These are phyloP conservation scores for Elachura formosa DNA, from an alignment of 2,113 vertebrate species.

Conservation along the genomic window DNA sequence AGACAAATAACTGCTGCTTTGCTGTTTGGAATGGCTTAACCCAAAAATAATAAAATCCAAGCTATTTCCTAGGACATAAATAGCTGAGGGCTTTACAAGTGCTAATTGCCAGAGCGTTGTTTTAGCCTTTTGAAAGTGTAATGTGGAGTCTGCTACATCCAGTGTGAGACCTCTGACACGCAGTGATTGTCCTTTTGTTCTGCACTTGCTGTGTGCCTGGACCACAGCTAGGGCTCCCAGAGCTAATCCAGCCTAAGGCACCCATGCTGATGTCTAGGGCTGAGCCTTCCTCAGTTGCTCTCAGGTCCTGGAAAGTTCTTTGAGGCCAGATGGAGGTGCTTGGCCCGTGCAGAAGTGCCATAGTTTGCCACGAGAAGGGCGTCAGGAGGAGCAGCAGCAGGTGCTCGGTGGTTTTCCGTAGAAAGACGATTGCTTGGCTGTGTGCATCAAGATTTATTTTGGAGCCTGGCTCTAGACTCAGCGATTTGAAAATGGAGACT, in stretches of 20 bases:
- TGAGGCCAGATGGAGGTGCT: constrained; percentile 38
- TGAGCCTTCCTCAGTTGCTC: not conserved
- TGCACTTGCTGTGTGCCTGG: accelerated
- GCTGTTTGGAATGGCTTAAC: constrained; percentile 24
- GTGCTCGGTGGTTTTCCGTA: not conserved
- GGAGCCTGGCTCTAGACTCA: constrained; percentile 15
- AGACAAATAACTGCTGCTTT: constrained; percentile 44
- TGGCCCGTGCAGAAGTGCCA: not conserved
- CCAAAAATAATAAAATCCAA: constrained; percentile 49
- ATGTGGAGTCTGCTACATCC: not conserved
- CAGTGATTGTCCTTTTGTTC: not conserved
- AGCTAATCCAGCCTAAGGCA: not conserved
- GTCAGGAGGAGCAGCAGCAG: constrained; percentile 39
- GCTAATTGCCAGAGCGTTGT: not conserved
- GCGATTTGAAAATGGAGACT: constrained; percentile 18
- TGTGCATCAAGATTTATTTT: not conserved
- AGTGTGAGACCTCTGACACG: constrained; percentile 9
- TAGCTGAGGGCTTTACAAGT: constrained; percentile 34
- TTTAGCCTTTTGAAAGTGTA: constrained; percentile 23
- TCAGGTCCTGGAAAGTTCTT: not conserved
- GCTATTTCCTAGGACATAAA: constrained; percentile 35
- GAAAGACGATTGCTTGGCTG: constrained; percentile 18
- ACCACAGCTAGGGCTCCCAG: not conserved
- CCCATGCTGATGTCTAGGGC: not conserved
- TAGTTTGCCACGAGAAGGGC: not conserved